Evolutionary conservation across 2,113 vertebrate genomes (phyloP), one percentile per base, ranked within the genome.

Genomic region (Cichladusa arquata): DNA sequence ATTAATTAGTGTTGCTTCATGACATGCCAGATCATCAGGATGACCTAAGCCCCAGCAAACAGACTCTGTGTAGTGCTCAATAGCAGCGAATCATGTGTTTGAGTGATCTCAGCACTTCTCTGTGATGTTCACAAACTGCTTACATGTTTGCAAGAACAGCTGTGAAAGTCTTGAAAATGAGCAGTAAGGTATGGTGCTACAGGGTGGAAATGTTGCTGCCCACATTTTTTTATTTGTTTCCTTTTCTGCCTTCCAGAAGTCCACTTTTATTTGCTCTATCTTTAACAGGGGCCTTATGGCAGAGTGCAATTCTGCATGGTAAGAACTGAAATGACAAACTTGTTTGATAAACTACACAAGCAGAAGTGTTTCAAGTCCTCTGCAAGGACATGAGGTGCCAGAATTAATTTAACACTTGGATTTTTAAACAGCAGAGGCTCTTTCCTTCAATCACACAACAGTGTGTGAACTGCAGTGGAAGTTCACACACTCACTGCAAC

Each of bases 161-260:
- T 93, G 81, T 76, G 86, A 79, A 95, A 96, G 85, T 92, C 92
- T 51, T 86, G 91, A 87, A 96, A 95, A 88, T 54, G 70, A 71
- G 31, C n/a, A 29, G 0, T 22, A 22, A 34, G 48, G 18, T 38
- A 4, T 3, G 29, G 60, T 28, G 60, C 54, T 73, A 2, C 48
- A 45, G 62, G 61, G 36, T 2, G 7, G 60, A 12, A 29, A 54
- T 60, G 13, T 7, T 50, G 28, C 29, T 73, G 50, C 57, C 47
- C 34, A 6, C 62, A 11, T 48, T 51, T 64, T 56, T 48, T 36
- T 13, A 19, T 61, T 53, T 1, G 25, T 72, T 91, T 67, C n/a
- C 31, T 62, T 70, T 90, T 36, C 73, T 34, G 5, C 77, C n/a
- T 76, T 78, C 53, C n/a, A 24, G 42, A 79, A 57, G 29, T 38